A percentile compares a stretch with the other conserved stretches of the same genome.
phyloP scores from a whole-genome alignment of 2,888 invertebrate species.

The Amorpha juglandis region DNA sequence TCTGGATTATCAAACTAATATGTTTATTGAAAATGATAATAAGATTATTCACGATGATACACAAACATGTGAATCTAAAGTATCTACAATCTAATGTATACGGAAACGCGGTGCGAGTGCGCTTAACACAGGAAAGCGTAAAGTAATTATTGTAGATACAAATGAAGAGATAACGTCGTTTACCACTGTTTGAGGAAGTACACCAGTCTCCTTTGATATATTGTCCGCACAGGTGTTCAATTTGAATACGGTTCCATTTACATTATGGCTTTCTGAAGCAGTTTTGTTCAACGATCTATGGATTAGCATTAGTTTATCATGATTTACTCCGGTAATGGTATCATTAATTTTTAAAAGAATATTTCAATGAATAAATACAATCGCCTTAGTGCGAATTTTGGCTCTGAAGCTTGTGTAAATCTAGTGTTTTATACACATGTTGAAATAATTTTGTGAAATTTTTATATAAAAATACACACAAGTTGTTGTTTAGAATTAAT shows the following conservation, averaged over 20 bases:
- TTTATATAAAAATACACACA: too few relatives aligned
- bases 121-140: conserved; percentile 24
- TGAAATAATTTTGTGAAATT: too few relatives aligned
- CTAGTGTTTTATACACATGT: too few relatives aligned
- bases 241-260: conserved; percentile 23
- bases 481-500: too few relatives aligned
- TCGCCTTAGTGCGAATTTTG: too few relatives aligned
- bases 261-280: conserved; percentile 22
- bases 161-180: conserved; percentile 74
- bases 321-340: neutral
- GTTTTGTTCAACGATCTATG: neutral
- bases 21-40: too few relatives aligned
- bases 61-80: neutral
- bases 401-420: too few relatives aligned
- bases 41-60: too few relatives aligned
- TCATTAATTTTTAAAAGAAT: neutral
- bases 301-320: neutral
- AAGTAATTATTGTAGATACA: conserved; percentile 73
- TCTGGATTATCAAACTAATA: too few relatives aligned
- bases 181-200: conserved; percentile 71
- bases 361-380: too few relatives aligned
- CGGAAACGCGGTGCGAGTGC: conserved; percentile 21
- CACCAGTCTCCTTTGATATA: conserved; percentile 56
- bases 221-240: conserved; percentile 33
- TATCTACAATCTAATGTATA: conserved; percentile 3